A percentile compares a stretch with the other conserved stretches of the same genome.
phyloP scores from a whole-genome alignment of 2,113 vertebrate species.

The Leptodactylus fuscus region DNA sequence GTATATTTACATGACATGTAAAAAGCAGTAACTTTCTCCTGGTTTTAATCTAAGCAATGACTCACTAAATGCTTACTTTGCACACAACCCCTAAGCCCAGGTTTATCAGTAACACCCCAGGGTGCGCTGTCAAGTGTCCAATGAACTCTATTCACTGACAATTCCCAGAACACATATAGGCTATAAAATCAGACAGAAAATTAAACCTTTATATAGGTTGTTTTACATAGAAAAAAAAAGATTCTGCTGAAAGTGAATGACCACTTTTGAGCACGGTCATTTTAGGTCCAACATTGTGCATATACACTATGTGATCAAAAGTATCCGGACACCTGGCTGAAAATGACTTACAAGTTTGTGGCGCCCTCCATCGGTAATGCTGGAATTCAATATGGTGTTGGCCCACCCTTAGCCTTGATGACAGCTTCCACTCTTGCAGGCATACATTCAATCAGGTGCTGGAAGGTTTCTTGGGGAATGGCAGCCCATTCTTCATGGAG shows the following conservation, averaged over 20 bases:
- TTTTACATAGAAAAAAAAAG: neutral
- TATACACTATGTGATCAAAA: too few species aligned
- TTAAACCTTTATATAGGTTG: neutral
- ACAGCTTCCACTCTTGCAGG: too few species aligned
- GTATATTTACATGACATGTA: too few species aligned
- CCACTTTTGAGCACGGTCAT: neutral
- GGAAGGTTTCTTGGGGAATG: too few species aligned
- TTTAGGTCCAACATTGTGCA: neutral
- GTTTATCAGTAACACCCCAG: slow-evolving; percentile 18
- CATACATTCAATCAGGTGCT: too few species aligned
- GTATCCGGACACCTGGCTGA: too few species aligned
- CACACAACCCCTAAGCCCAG: neutral
- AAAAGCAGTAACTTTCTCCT: neutral
- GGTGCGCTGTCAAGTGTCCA: slow-evolving; percentile 35
- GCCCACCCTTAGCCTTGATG: too few species aligned
- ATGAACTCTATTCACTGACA: slow-evolving; percentile 18
- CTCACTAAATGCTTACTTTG: neutral
- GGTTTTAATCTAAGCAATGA: neutral
- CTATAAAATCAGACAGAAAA: slow-evolving; percentile 12
- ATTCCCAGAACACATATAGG: slow-evolving; percentile 36
- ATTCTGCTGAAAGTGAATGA: neutral
- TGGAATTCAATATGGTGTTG: too few species aligned
- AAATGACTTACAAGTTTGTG: too few species aligned
- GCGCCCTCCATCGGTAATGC: too few species aligned
- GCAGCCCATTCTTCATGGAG: too few species aligned